These are phyloP conservation scores for Drosophila austrosaltans DNA, from an alignment of 2,888 invertebrate genomes.

Conservation along the genomic window DNA sequence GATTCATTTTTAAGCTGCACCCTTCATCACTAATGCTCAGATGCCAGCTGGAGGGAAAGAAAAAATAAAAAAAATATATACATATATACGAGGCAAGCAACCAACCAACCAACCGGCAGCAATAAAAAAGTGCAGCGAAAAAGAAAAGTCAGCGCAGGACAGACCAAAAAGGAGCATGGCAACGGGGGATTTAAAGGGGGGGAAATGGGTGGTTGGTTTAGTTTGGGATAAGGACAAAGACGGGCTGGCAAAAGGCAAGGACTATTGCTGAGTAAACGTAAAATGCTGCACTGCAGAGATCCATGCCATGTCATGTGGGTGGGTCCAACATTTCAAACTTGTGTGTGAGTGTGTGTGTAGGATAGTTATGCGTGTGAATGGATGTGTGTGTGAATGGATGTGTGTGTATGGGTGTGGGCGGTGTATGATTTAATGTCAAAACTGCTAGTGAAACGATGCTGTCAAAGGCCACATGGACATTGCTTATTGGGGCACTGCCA, in stretches of 20 bases:
- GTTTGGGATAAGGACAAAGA: conserved; percentile 2
- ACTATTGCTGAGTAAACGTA: conserved; percentile 38
- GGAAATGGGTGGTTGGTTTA: background rate
- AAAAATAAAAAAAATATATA: background rate
- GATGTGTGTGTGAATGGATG: conserved; percentile 36
- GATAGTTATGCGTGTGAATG: conserved; percentile 34
- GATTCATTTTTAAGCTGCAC: conserved; percentile 80
- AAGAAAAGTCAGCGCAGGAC: conserved; percentile 35
- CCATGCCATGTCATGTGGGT: conserved; percentile 2
- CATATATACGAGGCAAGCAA: conserved; percentile 3
- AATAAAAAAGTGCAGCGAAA: conserved; percentile 40
- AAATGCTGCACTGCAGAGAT: conserved; percentile 34
- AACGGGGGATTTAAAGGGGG: background rate
- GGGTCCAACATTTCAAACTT: background rate
- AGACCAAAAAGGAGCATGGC: background rate
- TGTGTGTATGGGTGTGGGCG: conserved; percentile 25
- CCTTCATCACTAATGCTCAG: conserved; percentile 79
- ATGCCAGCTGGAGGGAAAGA: conserved; percentile 62
- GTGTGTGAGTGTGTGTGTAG: background rate
- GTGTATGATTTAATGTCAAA: conserved; percentile 55
- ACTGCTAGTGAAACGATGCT: conserved; percentile 49
- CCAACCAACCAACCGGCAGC: conserved; percentile 23
- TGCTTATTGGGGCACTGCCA: conserved; percentile 31
- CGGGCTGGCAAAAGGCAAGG: conserved; percentile 25
- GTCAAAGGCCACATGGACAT: conserved; percentile 46